Evolutionary conservation across 2,113 vertebrate genomes (phyloP), one percentile per base, ranked within the genome.

Genomic region (Megalops atlanticus): DNA sequence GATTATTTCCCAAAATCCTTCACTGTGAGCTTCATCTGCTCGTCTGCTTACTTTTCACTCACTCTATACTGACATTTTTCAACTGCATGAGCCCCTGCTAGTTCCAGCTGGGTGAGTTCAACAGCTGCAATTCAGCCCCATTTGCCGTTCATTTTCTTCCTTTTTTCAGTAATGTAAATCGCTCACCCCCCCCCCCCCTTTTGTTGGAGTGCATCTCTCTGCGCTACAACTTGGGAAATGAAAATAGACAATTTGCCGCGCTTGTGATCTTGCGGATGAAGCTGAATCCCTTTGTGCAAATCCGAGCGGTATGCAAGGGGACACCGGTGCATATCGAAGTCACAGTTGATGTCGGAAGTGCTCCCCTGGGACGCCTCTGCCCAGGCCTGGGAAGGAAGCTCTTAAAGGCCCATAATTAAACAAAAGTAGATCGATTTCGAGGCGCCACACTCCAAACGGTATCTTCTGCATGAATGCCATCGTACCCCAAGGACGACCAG

Each of bases 1-100:
- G 54, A 83, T 81, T 76, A 69, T 81, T 76, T 78, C 64, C 33
- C 8, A 18, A 14, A 18, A 71, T 31, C 24, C 35, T 18, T 38
- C 33, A 18, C 45, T 49, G 45, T 21, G 14, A 16, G 35, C 35
- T 71, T 38, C 31, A n/a, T 2, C 33, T 18, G 31, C 14, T 5
- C 16, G 14, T 71, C 33, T 11, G 16, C 16, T 38, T 38, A 31
- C 16, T 38, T 71, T 71, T 3, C 5, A 12, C 18, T 71, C 69
- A 38, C 27, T 71, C 69, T 71, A 18, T 18, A 4, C 31, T 36
- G 35, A 38, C 54, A 58, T 58, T n/a, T 71, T 31, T 27, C 69
- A 36, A 18, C 33, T 36, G 12, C 31, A 71, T 18, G 35, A 33
- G 1, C 33, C 35, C 35, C 33, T 18, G 33, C 69, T 38, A 38